These are phyloP conservation scores for Coturnix japonica DNA, from an alignment of 2,113 vertebrate species.

Conservation along the genomic window DNA sequence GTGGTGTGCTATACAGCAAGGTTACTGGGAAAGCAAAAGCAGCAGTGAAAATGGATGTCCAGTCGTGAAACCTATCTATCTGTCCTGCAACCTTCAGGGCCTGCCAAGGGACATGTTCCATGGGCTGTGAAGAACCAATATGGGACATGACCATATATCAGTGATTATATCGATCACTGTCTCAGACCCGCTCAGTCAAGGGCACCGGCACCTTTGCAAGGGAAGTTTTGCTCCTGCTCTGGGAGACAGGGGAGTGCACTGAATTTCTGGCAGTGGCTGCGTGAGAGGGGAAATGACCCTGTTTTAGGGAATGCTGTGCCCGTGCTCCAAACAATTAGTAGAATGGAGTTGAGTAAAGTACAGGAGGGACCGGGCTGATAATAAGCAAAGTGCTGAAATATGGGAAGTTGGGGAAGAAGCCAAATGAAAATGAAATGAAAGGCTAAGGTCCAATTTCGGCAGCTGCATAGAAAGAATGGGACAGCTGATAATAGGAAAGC, in stretches of 20 bases:
- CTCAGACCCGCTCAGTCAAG: conserved; percentile 41
- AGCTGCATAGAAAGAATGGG: conserved; percentile 4
- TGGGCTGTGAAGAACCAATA: conserved; percentile 69
- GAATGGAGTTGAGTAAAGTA: conserved; percentile 45
- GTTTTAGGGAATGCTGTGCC: neutral
- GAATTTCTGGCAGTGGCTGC: rapidly evolving
- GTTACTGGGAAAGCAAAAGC: neutral
- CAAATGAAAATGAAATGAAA: conserved; percentile 73
- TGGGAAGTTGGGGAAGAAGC: conserved; percentile 66
- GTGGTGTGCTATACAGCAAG: neutral
- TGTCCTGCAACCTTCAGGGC: conserved; percentile 60
- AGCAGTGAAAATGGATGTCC: conserved; percentile 31
- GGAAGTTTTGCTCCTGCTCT: neutral
- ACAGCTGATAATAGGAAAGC: conserved; percentile 7
- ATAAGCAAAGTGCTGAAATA: conserved; percentile 67
- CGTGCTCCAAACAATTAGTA: conserved; percentile 34
- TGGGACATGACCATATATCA: conserved; percentile 57
- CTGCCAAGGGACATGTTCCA: conserved; percentile 62
- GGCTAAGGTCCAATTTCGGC: conserved; percentile 59
- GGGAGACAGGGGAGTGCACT: neutral
- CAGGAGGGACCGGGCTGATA: conserved; percentile 45
- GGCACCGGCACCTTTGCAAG: conserved; percentile 30
- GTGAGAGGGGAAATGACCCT: neutral
- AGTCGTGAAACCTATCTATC: conserved; percentile 37
- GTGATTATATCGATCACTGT: conserved; percentile 58